phyloP scores from a whole-genome alignment of 2,113 vertebrate species.

The Lonchura striata region DNA sequence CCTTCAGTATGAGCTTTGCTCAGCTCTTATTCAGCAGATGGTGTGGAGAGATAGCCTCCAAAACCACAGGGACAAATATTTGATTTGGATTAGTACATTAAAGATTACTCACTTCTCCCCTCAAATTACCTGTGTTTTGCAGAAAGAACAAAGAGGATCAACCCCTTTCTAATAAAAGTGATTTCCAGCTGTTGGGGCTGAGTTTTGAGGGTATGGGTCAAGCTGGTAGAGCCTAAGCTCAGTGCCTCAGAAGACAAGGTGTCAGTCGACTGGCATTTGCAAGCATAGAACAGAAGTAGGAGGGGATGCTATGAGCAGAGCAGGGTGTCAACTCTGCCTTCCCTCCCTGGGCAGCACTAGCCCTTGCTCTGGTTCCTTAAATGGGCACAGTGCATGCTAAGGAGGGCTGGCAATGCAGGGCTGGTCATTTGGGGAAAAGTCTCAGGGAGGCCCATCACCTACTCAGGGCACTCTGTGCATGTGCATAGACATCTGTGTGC shows the following conservation, averaged over 20 bases:
- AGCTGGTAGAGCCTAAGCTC: background rate
- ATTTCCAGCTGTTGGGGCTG: background rate
- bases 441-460: background rate
- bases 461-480: background rate
- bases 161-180: background rate
- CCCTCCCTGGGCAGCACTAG: background rate
- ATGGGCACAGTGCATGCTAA: background rate
- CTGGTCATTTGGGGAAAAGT: background rate
- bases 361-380: background rate
- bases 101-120: slow-evolving; percentile 53
- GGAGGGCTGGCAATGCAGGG: background rate
- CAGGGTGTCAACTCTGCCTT: background rate
- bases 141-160: slow-evolving; percentile 26
- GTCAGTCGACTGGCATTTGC: background rate
- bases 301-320: background rate
- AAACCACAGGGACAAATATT: slow-evolving; percentile 55
- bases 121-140: slow-evolving; percentile 54
- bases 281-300: background rate
- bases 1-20: slow-evolving; percentile 1
- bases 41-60: slow-evolving; percentile 10
- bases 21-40: slow-evolving; percentile 53
- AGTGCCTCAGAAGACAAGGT: background rate
- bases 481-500: background rate
- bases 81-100: slow-evolving; percentile 46
- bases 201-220: background rate